Conservation (phyloP, 2,888 invertebrate species). For the Eumacrocentrus americanus region DNA sequence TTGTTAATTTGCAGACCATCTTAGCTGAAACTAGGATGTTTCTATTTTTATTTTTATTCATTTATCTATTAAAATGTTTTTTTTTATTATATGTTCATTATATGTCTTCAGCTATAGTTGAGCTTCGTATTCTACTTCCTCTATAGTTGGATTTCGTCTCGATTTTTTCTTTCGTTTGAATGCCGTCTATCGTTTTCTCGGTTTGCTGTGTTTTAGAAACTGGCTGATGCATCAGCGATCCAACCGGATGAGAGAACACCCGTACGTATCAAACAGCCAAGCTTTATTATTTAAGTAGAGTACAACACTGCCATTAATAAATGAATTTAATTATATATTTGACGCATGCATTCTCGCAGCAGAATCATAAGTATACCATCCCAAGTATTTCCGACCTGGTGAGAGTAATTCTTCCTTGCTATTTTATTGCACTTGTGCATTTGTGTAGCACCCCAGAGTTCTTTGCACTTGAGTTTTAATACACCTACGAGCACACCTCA, state of each 20-base stretch:
- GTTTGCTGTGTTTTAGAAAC: slow-evolving; percentile 59
- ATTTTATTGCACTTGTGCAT: not conserved
- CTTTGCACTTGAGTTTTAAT: not conserved
- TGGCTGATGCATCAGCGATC: slow-evolving; percentile 49
- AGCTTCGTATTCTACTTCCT: not conserved
- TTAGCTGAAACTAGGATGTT: not conserved
- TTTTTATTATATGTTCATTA: slow-evolving; percentile 1
- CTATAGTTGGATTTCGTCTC: too few species aligned
- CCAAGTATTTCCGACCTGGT: slow-evolving; percentile 35
- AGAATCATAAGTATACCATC: slow-evolving; percentile 11
- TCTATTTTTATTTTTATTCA: not conserved
- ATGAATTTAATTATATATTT: slow-evolving; percentile 1
- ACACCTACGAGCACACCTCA: too few species aligned
- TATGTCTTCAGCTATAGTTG: not conserved
- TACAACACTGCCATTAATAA: not conserved
- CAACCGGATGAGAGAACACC: slow-evolving; percentile 71
- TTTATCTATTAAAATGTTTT: slow-evolving; percentile 1
- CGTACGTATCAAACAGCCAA: slow-evolving; percentile 68
- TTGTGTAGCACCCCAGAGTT: slow-evolving; percentile 16
- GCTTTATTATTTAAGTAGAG: slow-evolving; percentile 10
- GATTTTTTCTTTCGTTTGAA: slow-evolving; percentile 12
- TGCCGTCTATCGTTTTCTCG: slow-evolving; percentile 27
- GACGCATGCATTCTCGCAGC: slow-evolving; percentile 15
- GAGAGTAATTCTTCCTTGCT: slow-evolving; percentile 31
- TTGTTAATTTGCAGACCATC: too few species aligned